Evolutionary conservation across 2,888 invertebrate species (phyloP), one percentile per base, ranked within the genome.

Genomic region (Phengaris arion): DNA sequence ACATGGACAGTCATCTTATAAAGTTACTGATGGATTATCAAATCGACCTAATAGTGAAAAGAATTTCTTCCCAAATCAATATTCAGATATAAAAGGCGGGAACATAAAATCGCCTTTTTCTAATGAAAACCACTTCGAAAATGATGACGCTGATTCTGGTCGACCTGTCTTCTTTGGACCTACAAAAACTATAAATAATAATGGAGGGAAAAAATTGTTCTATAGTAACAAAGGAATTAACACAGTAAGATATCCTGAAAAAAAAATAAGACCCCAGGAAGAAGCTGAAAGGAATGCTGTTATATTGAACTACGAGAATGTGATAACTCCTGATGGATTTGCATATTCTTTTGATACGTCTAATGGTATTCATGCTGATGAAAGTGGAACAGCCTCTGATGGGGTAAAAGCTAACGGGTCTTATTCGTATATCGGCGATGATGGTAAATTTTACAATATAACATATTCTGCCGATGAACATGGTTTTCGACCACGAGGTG

Each of bases 391-490:
- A n/a, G 82, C 87, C n/a, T 80, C 75, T 1, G 83, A 88, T 81
- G 92, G 92, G 64, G 86, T 88, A 0, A 88, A 85, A 84, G 89
- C 89, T 13, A 81, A 86, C 78, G 92, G 92, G 35, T 82, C 86
- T 2, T 93, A 86, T 79, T 91, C 92, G 2, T 92, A 91, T 13
- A 86, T 81, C 9, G 91, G 92, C 72, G 92, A 92, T 80, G 91
- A 93, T 81, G 92, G 91, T 46, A 89, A 89, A 81, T 45, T 86
- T 0, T 92, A 92, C 54, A 86, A 81, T 55, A 82, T 92, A 0
- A 79, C 79, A 48, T 92, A 92, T 73, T 86, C 89, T 2, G 92
- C 93, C 64, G 91, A 92, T 82, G 90, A 92, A 82, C 89, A 91
- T 79, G 92, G 92, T 0, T 93, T 89, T 74, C 84, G 80, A 79